Conservation (phyloP, 2,888 invertebrate species). For the Drosophila birchii region DNA sequence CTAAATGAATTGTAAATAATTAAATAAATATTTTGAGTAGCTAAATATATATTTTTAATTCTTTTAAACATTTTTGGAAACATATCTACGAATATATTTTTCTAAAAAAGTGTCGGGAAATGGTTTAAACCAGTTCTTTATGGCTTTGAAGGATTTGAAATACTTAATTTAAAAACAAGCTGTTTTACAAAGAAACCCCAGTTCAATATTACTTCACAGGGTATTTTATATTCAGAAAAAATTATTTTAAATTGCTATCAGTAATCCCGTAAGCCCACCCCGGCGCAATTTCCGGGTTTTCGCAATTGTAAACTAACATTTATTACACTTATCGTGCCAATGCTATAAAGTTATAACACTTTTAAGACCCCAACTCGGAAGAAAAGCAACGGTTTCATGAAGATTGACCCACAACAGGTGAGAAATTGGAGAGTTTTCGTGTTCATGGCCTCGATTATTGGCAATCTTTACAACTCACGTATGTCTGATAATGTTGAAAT, state of each 20-base stretch:
- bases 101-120: not conserved
- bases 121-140: not conserved
- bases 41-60: not conserved
- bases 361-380: not conserved
- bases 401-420: constrained; percentile 21
- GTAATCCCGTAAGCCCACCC: not conserved
- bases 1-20: not conserved
- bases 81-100: not conserved
- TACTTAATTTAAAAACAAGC: not conserved
- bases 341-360: not conserved
- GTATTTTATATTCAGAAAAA: not conserved
- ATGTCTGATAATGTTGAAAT: constrained; percentile 27
- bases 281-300: constrained; percentile 2
- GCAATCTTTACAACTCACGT: constrained; percentile 35
- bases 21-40: too few relatives aligned
- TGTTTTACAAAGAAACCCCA: not conserved
- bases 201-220: not conserved
- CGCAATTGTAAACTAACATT: not conserved
- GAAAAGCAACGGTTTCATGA: not conserved
- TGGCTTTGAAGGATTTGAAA: not conserved
- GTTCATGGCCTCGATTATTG: constrained; percentile 10
- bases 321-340: not conserved
- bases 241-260: not conserved
- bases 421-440: constrained; percentile 20
- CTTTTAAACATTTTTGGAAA: not conserved